Base-by-base conservation (phyloP, 2,888 invertebrate genomes). In the Caenorhabditis sp. region DNA sequence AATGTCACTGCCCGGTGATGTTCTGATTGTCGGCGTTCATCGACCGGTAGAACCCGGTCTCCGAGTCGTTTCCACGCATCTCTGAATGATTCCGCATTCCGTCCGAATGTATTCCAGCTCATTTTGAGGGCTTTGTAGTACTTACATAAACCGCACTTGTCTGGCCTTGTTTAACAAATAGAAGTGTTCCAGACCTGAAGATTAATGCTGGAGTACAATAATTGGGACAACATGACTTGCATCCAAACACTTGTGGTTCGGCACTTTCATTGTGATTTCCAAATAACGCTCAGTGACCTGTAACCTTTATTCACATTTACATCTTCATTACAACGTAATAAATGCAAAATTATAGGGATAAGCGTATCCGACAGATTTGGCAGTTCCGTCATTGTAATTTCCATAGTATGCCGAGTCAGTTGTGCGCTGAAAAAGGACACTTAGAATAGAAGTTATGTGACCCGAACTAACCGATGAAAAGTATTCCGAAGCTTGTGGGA, bases 21-120 rank as follows among this genome's bases (percentile, higher is more conserved):
- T 1, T n/a, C 15, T 41, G 41, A 13, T 22, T 15, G 13, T 53
- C 53, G 24, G 20, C 30, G 6, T 63, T 63, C 15, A 41, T 27
- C 17, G 53, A 53, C 5, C 52, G 26, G n/a, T 41, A 50, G 7
- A 53, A 7, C 4, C 53, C 63, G 11, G 35, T 45, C 1, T n/a
- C n/a, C 4, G 13, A 0, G 52, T 1, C 2, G 50, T 43, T 2
- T 63, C 53, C 4, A 24, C 32, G 22, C 63, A 63, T 17, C 11
- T 30, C 11, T 35, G 22, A 22, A 63, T 2, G 8, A 2, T 2
- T 22, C 45, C 45, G n/a, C 45, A 45, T 24, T 45, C 9, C 4
- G 4, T n/a, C 20, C 20, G 20, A 20, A 20, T 11, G 4, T 6
- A 24, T 45, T 45, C 24, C 6, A 45, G 9, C 17, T 45, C 24